Evolutionary conservation across 2,113 vertebrate species (phyloP), one percentile per base, ranked within the genome.

Genomic region (Nothoprocta pentlandii): DNA sequence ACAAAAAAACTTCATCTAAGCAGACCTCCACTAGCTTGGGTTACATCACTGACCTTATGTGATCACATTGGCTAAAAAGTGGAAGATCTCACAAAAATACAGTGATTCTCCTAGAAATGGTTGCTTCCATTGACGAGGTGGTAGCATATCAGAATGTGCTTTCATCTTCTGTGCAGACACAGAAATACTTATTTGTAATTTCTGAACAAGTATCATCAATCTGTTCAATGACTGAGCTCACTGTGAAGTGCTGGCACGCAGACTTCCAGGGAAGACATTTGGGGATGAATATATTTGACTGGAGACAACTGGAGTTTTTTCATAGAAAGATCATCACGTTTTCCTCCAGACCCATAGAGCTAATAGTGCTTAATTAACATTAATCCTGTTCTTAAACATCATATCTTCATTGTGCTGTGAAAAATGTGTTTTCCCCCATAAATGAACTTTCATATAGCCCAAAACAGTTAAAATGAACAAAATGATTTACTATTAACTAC

Each of bases 51-150:
- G 84, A 92, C 49, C 30, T 94, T 66, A 67, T 46, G 79, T 54
- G 92, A 53, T 66, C 89, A 85, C 6, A 73, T 47, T 25, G 10
- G 26, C 67, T 74, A 67, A 77, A 91, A 87, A 59, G 59, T 85
- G 81, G 89, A 93, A 94, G 89, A 82, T 93, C 39, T 82, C 78
- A 85, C n/a, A 34, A 79, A 86, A 94, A 12, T 63, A 62, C 32
- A 20, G 20, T 53, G 14, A 26, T 92, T 87, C 49, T 81, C 73
- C 66, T 16, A 85, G 44, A 79, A 91, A 79, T 34, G 41, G 58
- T 62, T 53, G 47, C 13, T 3, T 12, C 30, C 25, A 46, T 22
- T 30, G 46, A 89, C 73, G 16, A 42, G 47, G 53, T 89, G 70
- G 61, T 66, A 66, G 62, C 15, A n/a, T 12, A 82, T 9, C 30